Conservation (phyloP, 2,113 vertebrate species). For the Elephas maximus region DNA sequence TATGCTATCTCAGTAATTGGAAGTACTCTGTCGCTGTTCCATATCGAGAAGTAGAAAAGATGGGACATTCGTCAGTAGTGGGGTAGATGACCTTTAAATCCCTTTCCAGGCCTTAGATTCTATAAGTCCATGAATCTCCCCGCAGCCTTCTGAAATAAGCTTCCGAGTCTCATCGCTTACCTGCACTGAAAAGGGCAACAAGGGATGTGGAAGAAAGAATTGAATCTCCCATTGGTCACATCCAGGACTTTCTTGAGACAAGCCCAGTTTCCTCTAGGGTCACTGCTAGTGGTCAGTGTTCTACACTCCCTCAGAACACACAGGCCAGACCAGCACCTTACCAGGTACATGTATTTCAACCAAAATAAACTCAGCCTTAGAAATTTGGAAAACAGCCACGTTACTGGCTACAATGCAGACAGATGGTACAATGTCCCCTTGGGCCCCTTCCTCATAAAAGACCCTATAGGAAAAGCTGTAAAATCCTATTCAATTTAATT, state of each 20-base stretch:
- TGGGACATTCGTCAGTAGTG: background rate
- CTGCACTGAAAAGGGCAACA: background rate
- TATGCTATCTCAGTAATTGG: background rate
- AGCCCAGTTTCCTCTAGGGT: background rate
- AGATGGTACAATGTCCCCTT: background rate
- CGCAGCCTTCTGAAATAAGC: background rate
- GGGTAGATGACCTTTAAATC: background rate
- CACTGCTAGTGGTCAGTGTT: background rate
- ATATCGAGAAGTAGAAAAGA: background rate
- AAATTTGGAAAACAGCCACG: background rate
- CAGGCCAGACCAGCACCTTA: background rate
- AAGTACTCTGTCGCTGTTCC: background rate
- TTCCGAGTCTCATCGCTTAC: background rate
- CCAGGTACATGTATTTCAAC: background rate
- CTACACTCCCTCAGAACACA: background rate
- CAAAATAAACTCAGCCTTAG: conserved; percentile 4
- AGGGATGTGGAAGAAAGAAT: background rate
- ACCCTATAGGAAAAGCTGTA: background rate
- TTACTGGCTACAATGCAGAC: background rate
- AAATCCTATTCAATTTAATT: background rate
- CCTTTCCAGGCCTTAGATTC: background rate
- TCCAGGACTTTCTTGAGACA: background rate
- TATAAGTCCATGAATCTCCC: background rate
- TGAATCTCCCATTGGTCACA: background rate
- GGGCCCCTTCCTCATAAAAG: background rate